Base-by-base conservation (phyloP, 2,797 vertebrate genomes). In the Capromys pilorides region DNA sequence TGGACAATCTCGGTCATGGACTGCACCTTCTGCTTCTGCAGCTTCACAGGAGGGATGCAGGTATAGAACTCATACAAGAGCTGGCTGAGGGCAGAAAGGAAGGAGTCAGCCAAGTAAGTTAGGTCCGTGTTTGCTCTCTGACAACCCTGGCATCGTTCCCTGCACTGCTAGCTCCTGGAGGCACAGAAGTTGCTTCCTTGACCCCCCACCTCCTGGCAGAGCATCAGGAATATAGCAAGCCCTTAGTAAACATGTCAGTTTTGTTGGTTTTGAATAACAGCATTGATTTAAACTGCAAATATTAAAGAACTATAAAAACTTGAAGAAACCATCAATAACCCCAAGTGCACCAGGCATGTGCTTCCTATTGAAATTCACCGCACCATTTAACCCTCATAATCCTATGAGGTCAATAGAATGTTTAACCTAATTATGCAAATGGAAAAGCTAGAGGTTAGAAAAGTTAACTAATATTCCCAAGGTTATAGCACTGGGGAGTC, bases 1-100 rank as follows among this genome's bases (percentile, higher is more conserved):
- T 97, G 98, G 71, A 99, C 99, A 0, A 99, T 99, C 98, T 99
- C 99, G 64, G 99, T 99, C 99, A 99, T 99, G 95, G 99, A 99
- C 85, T 98, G 97, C 73, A 99, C 99, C 97, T 99, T 99, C 97
- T 99, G 99, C 96, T 99, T 99, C 98, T 99, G 99, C 16, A 99
- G 98, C 83, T 98, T 99, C 95, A 98, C 98, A 0, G 99, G 99
- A 12, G 99, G 99, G 94, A 99, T 99, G 97, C 99, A 99, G 95
- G 98, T 99, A 49, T 99, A 99, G 97, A 99, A 99, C 96, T 99
- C 99, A 79, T 99, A 98, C 0, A 99, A 98, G 77, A 99, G 98
- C 95, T 99, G 99, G 98, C 99, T 99, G 98, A 54, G 96, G 77
- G 77, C 24, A 94, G 51, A 77, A 91, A 80, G 84, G 82, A 0